Percentiles rank a stretch among this genome's conserved stretches.
Evolutionary conservation across 2,797 vertebrate genomes (phyloP).

Genomic region (Cuculus canorus): DNA sequence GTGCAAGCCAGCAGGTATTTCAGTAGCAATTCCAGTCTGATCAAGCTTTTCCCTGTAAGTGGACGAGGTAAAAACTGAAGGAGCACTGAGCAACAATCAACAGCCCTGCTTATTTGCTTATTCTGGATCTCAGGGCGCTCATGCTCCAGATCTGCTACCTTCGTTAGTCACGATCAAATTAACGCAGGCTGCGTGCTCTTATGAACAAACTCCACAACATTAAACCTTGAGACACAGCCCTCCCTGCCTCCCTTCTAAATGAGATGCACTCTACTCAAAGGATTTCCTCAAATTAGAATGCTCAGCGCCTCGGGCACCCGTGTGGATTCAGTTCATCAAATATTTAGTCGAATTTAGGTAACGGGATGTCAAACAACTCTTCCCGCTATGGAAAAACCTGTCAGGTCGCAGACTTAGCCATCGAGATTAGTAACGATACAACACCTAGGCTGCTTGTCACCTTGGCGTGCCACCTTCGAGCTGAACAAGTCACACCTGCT

Average conservation of each 20-base stretch:
- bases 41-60: background rate
- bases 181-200: background rate
- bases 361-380: background rate
- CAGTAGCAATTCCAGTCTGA: background rate
- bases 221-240: background rate
- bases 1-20: background rate
- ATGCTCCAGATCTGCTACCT: background rate
- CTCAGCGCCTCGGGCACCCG: background rate
- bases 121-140: background rate
- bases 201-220: background rate
- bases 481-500: background rate
- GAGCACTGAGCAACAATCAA: background rate
- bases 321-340: background rate
- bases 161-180: background rate
- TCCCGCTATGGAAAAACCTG: background rate
- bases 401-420: background rate
- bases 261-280: background rate
- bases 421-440: accelerated
- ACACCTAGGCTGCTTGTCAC: background rate
- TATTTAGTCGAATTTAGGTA: background rate
- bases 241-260: background rate
- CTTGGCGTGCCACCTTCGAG: background rate
- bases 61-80: background rate
- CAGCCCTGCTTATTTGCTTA: background rate
- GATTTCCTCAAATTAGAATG: background rate